Evolutionary conservation across 2,797 vertebrate species (phyloP), one percentile per base, ranked within the genome.

Genomic region (Acanthiza pusilla): DNA sequence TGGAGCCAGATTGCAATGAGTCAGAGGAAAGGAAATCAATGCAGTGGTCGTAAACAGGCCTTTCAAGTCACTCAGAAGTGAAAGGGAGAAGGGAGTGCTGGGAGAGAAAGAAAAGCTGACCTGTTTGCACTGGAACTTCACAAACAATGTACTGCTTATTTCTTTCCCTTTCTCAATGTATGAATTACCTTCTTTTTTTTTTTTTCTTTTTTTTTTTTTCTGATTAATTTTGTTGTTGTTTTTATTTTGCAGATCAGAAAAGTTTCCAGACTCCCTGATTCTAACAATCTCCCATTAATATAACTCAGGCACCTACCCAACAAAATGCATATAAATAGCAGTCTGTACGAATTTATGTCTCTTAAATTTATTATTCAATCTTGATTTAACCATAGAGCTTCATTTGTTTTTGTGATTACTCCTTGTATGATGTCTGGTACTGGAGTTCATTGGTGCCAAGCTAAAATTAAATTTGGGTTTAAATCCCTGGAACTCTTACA

Each of bases 11-110:
- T 70, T 93, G 93, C 77, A 94, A 70, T 96, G 96, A 96, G 91
- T 97, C 94, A 95, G 96, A 97, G 94, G 89, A 93, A 95, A 95
- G 85, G 88, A 96, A 97, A 96, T 96, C 96, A 96, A 96, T 97
- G 95, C 67, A 86, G 58, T 90, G 85, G 82, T 95, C 34, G 18
- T 94, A 96, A 96, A 95, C 88, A 95, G 94, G 88, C 94, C 63
- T 97, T 97, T 96, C 95, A 95, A 96, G 89, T 93, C 77, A 71
- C 67, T 91, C 58, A 88, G 74, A 95, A 94, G 63, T 82, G 89
- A 97, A 94, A 91, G 72, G 57, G 73, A 93, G 89, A 92, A 90
- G 60, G 53, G 73, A 79, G 48, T 71, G 38, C 77, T 92, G 82
- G 4, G 5, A 88, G 42, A 79, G 61, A 84, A 81, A 89, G 80